These are phyloP conservation scores for Osmerus eperlanus DNA, from an alignment of 2,113 vertebrate genomes.

Conservation along the genomic window DNA sequence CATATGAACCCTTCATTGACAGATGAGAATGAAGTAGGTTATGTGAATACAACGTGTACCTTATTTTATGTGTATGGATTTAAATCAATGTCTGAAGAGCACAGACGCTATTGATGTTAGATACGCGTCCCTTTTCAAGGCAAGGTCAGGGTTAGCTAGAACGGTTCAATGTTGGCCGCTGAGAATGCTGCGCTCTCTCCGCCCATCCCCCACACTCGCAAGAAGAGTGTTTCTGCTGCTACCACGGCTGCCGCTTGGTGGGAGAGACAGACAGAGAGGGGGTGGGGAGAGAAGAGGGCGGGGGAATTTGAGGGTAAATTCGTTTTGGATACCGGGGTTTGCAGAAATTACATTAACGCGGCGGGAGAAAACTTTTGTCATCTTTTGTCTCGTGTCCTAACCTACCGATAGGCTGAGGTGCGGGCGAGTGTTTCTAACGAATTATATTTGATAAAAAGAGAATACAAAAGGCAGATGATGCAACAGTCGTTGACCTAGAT, in stretches of 20 bases:
- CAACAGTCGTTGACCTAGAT: no score
- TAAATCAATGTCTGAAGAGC: background rate
- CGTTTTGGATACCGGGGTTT: no score
- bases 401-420: no score
- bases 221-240: constrained; percentile 69
- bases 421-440: no score
- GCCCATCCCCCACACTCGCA: constrained; percentile 77
- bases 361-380: no score
- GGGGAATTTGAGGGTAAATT: constrained; percentile 57
- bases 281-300: constrained; percentile 61
- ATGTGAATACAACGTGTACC: background rate
- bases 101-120: background rate
- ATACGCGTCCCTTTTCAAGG: constrained; percentile 37
- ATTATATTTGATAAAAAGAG: no score
- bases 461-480: no score
- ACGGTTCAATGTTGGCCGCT: constrained; percentile 59
- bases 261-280: constrained; percentile 66
- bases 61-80: background rate
- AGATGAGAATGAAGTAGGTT: background rate
- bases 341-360: no score
- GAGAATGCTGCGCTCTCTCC: constrained; percentile 54
- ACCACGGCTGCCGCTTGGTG: constrained; percentile 60
- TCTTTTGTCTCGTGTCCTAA: no score
- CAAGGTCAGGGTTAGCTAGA: constrained; percentile 49
- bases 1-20: no score